Evolutionary conservation across 2,113 vertebrate species (phyloP), one percentile per base, ranked within the genome.

Genomic region (Ramphastos sulfuratus): DNA sequence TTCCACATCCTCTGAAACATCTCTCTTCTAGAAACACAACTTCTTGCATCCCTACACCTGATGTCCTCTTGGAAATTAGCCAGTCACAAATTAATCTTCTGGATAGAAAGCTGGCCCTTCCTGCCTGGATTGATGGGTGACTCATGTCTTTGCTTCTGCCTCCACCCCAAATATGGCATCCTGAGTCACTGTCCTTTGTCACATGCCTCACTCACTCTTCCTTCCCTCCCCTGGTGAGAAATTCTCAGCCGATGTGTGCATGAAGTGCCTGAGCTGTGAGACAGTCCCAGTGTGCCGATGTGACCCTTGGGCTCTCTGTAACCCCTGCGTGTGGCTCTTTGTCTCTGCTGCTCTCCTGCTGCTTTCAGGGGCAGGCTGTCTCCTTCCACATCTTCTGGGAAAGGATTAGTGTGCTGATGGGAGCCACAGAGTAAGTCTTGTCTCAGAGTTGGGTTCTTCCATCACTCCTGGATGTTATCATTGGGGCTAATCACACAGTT

Each of bases 21-120:
- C 31, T 78, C 66, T 75, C 15, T 87, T 48, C 39, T 39, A 44
- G 50, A 72, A 75, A 75, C n/a, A 27, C 30, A 66, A 52, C 31
- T 50, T 94, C 55, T 35, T 79, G 63, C 71, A 67, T 76, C n/a
- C 80, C 42, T 71, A 56, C 14, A 3, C 85, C 63, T 58, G 59
- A 94, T 70, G 94, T 96, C 90, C 87, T 88, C 73, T 81, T 92
- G 94, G 87, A 90, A 80, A 95, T 30, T 71, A 89, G 70, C 71
- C 91, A 93, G 52, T 6, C 44, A 82, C 85, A 70, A 70, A 92
- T 95, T 82, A 91, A 94, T 94, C 85, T 82, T n/a, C 39, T 85
- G 63, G 78, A 25, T 58, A 15, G 82, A 63, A 21, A 72, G 59
- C 44, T 79, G 74, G 59, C 78, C 95, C 63, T 91, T 79, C 74